Percentiles rank a stretch among this genome's conserved stretches.
Conservation (phyloP, 2,113 vertebrate species). For the Pangasianodon gigas region DNA sequence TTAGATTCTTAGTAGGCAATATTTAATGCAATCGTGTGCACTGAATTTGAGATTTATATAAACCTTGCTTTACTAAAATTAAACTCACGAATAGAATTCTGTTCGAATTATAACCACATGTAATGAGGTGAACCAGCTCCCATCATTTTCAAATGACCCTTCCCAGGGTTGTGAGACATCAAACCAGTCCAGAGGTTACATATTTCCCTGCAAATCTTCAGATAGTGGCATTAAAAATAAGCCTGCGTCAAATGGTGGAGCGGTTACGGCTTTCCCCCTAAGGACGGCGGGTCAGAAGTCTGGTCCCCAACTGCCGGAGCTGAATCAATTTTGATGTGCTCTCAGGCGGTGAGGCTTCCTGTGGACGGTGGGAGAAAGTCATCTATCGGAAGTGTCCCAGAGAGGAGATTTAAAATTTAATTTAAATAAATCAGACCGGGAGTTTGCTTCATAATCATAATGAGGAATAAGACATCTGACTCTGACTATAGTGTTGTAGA, state of each 20-base stretch:
- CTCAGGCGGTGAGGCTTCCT: constrained; percentile 52
- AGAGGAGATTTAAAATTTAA: not conserved
- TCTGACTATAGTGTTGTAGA: not conserved
- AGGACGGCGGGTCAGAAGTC: constrained; percentile 50
- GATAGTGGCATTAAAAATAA: constrained; percentile 58
- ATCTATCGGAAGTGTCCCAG: constrained; percentile 21
- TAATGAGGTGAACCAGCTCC: constrained; percentile 13
- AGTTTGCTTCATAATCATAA: not conserved
- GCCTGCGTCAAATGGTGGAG: constrained; percentile 38
- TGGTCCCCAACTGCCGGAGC: constrained; percentile 40
- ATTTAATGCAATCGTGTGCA: not conserved
- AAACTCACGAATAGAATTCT: not conserved
- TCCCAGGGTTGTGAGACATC: constrained; percentile 50
- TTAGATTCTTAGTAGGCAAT: too few species aligned
- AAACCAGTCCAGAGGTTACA: constrained; percentile 55
- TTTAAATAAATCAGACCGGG: not conserved
- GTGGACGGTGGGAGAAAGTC: constrained; percentile 40
- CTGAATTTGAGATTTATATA: not conserved
- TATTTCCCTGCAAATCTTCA: constrained; percentile 53
- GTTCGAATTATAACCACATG: not conserved
- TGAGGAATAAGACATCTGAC: not conserved
- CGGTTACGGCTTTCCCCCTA: constrained; percentile 41
- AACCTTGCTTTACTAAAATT: not conserved
- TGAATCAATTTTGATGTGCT: constrained; percentile 48
- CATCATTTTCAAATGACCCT: constrained; percentile 10